Percentiles rank a stretch among this genome's conserved stretches.
Conservation (phyloP, 2,113 vertebrate genomes). For the Pagrus major region DNA sequence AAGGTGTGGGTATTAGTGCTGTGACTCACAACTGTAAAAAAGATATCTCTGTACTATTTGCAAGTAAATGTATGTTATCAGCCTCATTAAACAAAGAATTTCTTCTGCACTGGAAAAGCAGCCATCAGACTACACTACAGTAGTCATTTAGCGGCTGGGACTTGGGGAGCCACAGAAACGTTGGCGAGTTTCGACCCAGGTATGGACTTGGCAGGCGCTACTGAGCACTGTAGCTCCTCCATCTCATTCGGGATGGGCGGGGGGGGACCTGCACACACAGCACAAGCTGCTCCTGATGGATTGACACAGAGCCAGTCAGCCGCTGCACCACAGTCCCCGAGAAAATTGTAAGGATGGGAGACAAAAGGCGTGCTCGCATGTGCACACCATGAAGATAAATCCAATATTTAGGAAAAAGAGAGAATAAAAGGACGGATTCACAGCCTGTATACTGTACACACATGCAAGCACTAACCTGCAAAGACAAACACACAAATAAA, state of each 20-base stretch:
- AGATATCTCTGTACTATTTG: neutral
- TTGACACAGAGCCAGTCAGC: constrained; percentile 73
- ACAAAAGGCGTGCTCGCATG: constrained; percentile 36
- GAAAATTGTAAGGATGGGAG: constrained; percentile 49
- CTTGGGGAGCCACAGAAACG: constrained; percentile 45
- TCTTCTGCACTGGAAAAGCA: constrained; percentile 1
- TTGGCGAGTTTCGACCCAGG: constrained; percentile 57
- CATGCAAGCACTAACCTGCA: neutral
- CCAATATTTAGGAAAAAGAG: constrained; percentile 6
- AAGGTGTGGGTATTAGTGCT: too few species aligned
- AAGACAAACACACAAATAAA: constrained; percentile 5
- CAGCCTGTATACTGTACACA: neutral
- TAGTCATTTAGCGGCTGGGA: constrained; percentile 37
- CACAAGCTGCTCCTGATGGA: constrained; percentile 80
- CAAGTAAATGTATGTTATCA: neutral
- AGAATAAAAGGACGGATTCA: neutral
- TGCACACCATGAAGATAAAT: constrained; percentile 12
- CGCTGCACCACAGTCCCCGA: constrained; percentile 53
- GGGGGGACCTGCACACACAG: constrained; percentile 72
- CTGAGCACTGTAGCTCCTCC: constrained; percentile 56
- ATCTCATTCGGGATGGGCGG: constrained; percentile 26
- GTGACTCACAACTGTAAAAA: neutral
- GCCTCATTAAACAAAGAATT: neutral
- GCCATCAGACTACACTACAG: constrained; percentile 18
- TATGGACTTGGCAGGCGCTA: constrained; percentile 63